Conservation (phyloP, 2,888 invertebrate genomes). For the Aspidapion aeneum region DNA sequence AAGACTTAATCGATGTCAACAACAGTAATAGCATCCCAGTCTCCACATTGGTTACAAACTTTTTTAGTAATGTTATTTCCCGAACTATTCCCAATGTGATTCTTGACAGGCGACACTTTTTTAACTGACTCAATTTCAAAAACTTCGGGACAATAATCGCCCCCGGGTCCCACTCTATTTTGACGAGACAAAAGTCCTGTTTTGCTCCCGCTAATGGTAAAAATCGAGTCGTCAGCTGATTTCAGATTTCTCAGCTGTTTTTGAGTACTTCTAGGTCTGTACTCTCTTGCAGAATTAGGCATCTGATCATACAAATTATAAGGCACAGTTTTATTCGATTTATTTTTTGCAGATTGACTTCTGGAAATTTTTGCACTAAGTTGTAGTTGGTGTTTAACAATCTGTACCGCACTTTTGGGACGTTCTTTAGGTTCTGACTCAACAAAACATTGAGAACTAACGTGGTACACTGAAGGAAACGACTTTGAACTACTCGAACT, state of each 20-base stretch:
- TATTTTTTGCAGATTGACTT: constrained; percentile 30
- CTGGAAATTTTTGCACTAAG: constrained; percentile 26
- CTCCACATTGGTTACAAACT: constrained; percentile 4
- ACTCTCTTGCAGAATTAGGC: constrained; percentile 24
- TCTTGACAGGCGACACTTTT: constrained; percentile 14
- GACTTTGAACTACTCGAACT: constrained; percentile 28
- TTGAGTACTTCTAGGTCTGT: constrained; percentile 1
- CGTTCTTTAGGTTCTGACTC: constrained; percentile 32
- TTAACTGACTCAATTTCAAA: constrained; percentile 26
- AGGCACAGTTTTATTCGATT: constrained; percentile 43
- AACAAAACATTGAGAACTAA: constrained; percentile 15
- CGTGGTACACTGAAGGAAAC: constrained; percentile 37
- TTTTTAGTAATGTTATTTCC: background rate
- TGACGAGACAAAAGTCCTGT: background rate
- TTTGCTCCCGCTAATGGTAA: constrained; percentile 28
- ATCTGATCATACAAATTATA: constrained; percentile 28
- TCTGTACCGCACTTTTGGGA: constrained; percentile 44
- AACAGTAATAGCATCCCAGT: constrained; percentile 21
- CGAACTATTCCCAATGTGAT: background rate
- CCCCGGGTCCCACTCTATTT: constrained; percentile 24
- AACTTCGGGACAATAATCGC: constrained; percentile 31
- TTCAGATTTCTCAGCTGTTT: constrained; percentile 34
- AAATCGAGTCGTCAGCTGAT: constrained; percentile 40
- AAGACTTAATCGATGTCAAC: constrained; percentile 24
- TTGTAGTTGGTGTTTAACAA: constrained; percentile 43